These are phyloP conservation scores for Chrysolophus pictus DNA, from an alignment of 2,797 vertebrate species.

Conservation along the genomic window DNA sequence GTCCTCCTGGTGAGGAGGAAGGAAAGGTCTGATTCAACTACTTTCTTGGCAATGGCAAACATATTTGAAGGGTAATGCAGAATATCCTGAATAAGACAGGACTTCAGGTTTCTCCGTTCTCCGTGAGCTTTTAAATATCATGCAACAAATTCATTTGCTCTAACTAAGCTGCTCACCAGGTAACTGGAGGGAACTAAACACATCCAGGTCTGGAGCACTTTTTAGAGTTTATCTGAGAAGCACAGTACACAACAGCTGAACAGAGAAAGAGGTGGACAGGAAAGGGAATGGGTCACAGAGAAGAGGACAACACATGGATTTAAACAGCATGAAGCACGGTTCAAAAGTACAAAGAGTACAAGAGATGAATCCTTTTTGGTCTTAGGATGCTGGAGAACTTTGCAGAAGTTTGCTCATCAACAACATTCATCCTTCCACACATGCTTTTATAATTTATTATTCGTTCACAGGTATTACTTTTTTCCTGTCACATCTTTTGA, in stretches of 20 bases:
- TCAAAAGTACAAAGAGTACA: not conserved
- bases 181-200: not conserved
- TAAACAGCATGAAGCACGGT: not conserved
- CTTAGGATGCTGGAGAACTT: constrained; percentile 32
- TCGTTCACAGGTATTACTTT: constrained; percentile 19
- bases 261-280: not conserved
- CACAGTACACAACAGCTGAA: not conserved
- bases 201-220: not conserved
- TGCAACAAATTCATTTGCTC: not conserved
- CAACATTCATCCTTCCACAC: not conserved
- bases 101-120: not conserved
- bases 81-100: not conserved
- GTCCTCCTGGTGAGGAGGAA: not conserved
- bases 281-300: not conserved
- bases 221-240: not conserved
- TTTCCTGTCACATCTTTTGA: not conserved
- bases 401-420: not conserved
- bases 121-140: not conserved
- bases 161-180: not conserved
- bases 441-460: not conserved
- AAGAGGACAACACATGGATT: not conserved
- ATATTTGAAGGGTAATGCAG: not conserved
- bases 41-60: not conserved
- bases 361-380: not conserved
- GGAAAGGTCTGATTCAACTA: not conserved